Evolutionary conservation across 2,888 invertebrate genomes (phyloP).

Genomic region (Cataglyphis rosenhaueri): DNA sequence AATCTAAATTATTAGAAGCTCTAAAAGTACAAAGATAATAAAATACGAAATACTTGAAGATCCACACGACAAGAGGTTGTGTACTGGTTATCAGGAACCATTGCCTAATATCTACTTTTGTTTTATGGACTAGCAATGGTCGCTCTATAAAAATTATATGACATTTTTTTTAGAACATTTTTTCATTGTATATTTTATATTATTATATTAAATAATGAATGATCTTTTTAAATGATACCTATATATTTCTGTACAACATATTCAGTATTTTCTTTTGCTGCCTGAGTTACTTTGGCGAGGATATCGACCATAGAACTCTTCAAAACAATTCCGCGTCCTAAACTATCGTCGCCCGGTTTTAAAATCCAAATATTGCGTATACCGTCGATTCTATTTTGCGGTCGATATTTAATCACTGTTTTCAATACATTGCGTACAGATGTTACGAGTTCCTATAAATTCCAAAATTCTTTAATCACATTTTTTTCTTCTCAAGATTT

Average conservation of each 20-base stretch:
- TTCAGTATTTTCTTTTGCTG: slow-evolving; percentile 61
- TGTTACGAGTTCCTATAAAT: slow-evolving; percentile 55
- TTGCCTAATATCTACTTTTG: slow-evolving; percentile 70
- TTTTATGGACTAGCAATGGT: slow-evolving; percentile 66
- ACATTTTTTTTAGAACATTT: background rate
- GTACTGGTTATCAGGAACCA: slow-evolving; percentile 72
- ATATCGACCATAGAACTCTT: slow-evolving; percentile 64
- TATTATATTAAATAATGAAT: background rate
- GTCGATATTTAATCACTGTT: slow-evolving; percentile 58
- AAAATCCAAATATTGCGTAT: slow-evolving; percentile 71
- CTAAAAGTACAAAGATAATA: background rate
- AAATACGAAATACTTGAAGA: slow-evolving; percentile 64
- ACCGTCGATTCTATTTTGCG: slow-evolving; percentile 67
- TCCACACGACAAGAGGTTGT: slow-evolving; percentile 70
- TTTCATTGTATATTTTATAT: background rate
- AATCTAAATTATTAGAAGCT: background rate
- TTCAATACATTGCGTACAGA: slow-evolving; percentile 45
- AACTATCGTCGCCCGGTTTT: slow-evolving; percentile 70
- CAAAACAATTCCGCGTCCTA: slow-evolving; percentile 67
- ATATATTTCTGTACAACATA: slow-evolving; percentile 72
- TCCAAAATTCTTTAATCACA: slow-evolving; percentile 6
- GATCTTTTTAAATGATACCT: slow-evolving; percentile 50
- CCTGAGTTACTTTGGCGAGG: slow-evolving; percentile 63
- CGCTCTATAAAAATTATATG: slow-evolving; percentile 58
- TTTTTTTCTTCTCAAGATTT: background rate